Evolutionary conservation across 2,113 vertebrate genomes (phyloP).

Genomic region (Acrocephalus kingi): DNA sequence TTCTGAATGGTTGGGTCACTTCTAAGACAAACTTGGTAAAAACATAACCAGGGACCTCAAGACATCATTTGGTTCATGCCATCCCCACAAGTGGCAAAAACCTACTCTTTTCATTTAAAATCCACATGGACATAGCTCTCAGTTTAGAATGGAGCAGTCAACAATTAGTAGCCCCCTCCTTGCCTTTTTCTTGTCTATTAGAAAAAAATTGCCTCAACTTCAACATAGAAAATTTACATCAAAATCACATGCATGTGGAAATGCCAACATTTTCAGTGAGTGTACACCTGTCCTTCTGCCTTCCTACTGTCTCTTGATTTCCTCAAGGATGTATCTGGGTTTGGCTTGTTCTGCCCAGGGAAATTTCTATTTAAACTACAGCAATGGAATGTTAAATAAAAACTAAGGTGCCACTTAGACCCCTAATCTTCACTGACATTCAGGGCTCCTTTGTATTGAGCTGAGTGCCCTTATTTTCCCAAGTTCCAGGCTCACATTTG

Average conservation of each 20-base stretch:
- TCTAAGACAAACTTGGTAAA: background rate
- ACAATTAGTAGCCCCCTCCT: background rate
- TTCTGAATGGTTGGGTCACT: background rate
- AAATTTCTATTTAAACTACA: conserved; percentile 1
- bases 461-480: background rate
- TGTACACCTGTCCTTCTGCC: background rate
- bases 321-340: background rate
- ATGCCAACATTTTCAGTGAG: background rate
- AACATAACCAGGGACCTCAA: background rate
- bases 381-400: background rate
- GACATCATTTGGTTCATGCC: background rate
- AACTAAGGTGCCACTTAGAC: background rate
- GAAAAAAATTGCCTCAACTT: background rate
- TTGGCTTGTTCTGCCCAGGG: background rate
- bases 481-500: background rate
- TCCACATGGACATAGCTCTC: background rate
- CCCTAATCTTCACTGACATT: background rate
- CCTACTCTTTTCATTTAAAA: background rate
- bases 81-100: background rate
- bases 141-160: background rate
- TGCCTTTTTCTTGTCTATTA: background rate
- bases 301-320: background rate
- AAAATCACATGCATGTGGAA: background rate
- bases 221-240: background rate
- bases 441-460: background rate